A percentile compares a stretch with the other conserved stretches of the same genome.
Conservation (phyloP, 1,140 invertebrate genomes). For the Philopotamus ludificatus region DNA sequence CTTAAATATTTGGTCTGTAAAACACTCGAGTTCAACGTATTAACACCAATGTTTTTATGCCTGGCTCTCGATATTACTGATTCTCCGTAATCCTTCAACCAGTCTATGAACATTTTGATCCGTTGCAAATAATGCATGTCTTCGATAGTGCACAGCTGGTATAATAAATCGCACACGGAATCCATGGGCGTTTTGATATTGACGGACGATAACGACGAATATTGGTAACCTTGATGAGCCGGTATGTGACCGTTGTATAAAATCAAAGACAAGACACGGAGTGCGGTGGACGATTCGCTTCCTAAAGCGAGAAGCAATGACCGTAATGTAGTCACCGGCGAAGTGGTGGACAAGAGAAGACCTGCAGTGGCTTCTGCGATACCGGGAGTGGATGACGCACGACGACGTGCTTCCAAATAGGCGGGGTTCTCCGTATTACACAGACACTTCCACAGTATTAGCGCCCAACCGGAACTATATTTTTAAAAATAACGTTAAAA, state of each 20-base stretch:
- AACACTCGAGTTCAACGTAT: neutral
- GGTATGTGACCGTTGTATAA: slow-evolving; percentile 37
- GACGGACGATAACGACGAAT: slow-evolving; percentile 38
- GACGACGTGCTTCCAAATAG: slow-evolving; percentile 42
- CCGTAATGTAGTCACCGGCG: slow-evolving; percentile 57
- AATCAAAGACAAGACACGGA: slow-evolving; percentile 31
- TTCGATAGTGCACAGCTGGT: slow-evolving; percentile 68
- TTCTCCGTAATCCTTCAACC: slow-evolving; percentile 39
- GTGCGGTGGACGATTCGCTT: slow-evolving; percentile 28
- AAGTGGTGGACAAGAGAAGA: slow-evolving; percentile 66
- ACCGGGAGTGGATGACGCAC: slow-evolving; percentile 65
- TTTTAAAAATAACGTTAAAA: neutral
- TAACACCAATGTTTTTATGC: slow-evolving; percentile 14
- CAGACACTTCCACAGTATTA: slow-evolving; percentile 31
- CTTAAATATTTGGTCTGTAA: slow-evolving; percentile 38
- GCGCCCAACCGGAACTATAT: slow-evolving; percentile 34
- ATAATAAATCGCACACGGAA: slow-evolving; percentile 76
- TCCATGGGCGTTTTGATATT: slow-evolving; percentile 55
- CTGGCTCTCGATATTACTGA: slow-evolving; percentile 18
- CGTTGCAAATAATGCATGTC: slow-evolving; percentile 51
- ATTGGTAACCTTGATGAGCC: slow-evolving; percentile 44
- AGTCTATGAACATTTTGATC: slow-evolving; percentile 48
- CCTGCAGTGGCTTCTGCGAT: slow-evolving; percentile 73
- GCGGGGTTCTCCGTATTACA: slow-evolving; percentile 8
- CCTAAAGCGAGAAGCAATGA: slow-evolving; percentile 32